phyloP scores from a whole-genome alignment of 1,140 invertebrate genomes.

The Drosophila nebulosa region DNA sequence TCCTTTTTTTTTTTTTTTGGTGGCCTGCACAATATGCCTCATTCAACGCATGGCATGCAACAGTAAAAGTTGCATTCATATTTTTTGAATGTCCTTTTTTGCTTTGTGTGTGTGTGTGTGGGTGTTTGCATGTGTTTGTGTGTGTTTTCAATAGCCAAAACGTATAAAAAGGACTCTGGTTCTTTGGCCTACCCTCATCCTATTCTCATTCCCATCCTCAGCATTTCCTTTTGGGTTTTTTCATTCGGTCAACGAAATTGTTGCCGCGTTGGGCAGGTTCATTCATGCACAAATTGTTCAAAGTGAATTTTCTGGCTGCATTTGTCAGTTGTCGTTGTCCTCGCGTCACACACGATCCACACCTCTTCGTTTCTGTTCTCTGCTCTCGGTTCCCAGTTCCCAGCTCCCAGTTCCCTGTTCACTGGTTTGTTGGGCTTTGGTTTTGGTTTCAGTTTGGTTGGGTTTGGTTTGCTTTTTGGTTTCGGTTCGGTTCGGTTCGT shows the following conservation, averaged over 20 bases:
- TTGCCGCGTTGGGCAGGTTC: conserved; percentile 37
- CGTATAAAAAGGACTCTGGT: neutral
- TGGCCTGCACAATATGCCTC: neutral
- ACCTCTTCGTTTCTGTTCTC: neutral
- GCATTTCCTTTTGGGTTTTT: conserved; percentile 7
- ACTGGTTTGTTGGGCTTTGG: neutral
- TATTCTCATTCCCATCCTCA: neutral
- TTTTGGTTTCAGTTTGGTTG: neutral
- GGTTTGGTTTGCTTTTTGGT: neutral
- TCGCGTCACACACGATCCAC: neutral
- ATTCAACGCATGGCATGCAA: conserved; percentile 4
- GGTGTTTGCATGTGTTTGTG: neutral
- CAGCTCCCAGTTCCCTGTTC: too few species aligned
- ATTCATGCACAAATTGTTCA: conserved; percentile 76
- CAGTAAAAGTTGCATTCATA: conserved; percentile 34
- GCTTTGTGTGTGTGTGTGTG: neutral
- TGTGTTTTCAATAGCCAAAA: conserved; percentile 1
- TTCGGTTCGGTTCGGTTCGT: neutral
- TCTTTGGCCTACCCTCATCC: neutral
- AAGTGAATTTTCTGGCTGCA: conserved; percentile 63
- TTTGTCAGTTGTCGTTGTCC: conserved; percentile 71
- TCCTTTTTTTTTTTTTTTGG: neutral
- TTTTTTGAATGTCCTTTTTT: conserved; percentile 32
- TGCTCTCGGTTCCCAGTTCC: too few species aligned
- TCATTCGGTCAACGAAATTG: conserved; percentile 43